phyloP scores from a whole-genome alignment of 37 sponge, comb jelly and placozoan species.

The Aphrocallistes beatrix region DNA sequence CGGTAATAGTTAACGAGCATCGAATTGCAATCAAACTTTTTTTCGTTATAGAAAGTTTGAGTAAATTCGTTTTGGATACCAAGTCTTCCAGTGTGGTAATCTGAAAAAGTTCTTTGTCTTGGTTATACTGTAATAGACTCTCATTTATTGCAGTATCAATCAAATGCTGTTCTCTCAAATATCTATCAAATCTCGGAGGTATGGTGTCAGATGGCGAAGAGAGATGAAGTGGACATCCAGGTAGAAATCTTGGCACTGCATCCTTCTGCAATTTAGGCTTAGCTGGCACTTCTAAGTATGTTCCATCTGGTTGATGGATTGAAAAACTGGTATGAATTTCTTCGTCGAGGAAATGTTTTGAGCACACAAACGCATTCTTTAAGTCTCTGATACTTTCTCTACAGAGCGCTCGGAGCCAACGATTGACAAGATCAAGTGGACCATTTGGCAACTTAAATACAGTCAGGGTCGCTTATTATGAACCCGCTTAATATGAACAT shows the following conservation, averaged over 20 bases:
- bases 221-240: not conserved
- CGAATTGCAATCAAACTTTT: not conserved
- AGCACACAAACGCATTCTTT: not conserved
- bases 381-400: not conserved
- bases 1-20: not conserved
- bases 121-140: not conserved
- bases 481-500: no score
- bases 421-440: not conserved
- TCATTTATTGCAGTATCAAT: constrained; percentile 2
- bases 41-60: not conserved
- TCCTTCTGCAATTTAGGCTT: not conserved
- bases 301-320: constrained; percentile 3
- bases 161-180: not conserved
- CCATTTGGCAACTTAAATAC: constrained; percentile 7
- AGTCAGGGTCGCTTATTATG: no score
- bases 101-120: not conserved
- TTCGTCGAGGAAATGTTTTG: not conserved
- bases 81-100: not conserved
- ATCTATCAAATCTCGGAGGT: not conserved
- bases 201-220: not conserved
- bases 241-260: not conserved
- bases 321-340: not conserved
- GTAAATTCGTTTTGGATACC: not conserved
- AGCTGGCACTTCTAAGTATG: constrained; percentile 13
- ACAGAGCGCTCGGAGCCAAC: not conserved